Percentiles rank a stretch among this genome's conserved stretches.
These are phyloP conservation scores for Ormyrus thymus DNA, from an alignment of 2,888 invertebrate species.

Conservation along the genomic window DNA sequence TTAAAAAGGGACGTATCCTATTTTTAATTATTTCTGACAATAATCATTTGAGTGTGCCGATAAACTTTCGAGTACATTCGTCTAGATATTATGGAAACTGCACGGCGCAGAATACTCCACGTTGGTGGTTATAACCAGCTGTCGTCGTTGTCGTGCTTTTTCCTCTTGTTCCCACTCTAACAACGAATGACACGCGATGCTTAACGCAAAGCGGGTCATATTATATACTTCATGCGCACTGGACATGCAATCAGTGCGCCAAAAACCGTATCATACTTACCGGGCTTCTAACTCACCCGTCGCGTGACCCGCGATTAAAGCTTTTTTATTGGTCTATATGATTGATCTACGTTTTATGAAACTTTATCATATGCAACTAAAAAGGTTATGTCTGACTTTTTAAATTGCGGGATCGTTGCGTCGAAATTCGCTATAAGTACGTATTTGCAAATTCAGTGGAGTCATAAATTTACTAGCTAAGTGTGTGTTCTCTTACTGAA, in stretches of 20 bases:
- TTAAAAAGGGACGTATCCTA: too few relatives aligned
- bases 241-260: constrained; percentile 10
- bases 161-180: too few relatives aligned
- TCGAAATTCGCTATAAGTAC: constrained; percentile 2
- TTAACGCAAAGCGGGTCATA: neutral
- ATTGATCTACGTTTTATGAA: constrained; percentile 9
- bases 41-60: too few relatives aligned
- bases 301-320: neutral
- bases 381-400: too few relatives aligned
- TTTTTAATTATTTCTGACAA: too few relatives aligned
- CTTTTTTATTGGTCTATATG: constrained; percentile 1
- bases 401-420: constrained; percentile 7
- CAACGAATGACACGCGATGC: too few relatives aligned
- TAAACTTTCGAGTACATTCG: too few relatives aligned
- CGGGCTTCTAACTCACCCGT: neutral
- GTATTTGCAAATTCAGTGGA: neutral
- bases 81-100: too few relatives aligned
- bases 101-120: too few relatives aligned
- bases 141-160: too few relatives aligned
- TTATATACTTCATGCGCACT: neutral
- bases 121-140: too few relatives aligned
- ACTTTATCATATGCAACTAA: too few relatives aligned
- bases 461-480: constrained; percentile 28
- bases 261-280: neutral
- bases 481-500: constrained; percentile 14